A percentile compares a stretch with the other conserved stretches of the same genome.
Conservation (phyloP, 2,797 vertebrate genomes). For the Hipposideros larvatus region DNA sequence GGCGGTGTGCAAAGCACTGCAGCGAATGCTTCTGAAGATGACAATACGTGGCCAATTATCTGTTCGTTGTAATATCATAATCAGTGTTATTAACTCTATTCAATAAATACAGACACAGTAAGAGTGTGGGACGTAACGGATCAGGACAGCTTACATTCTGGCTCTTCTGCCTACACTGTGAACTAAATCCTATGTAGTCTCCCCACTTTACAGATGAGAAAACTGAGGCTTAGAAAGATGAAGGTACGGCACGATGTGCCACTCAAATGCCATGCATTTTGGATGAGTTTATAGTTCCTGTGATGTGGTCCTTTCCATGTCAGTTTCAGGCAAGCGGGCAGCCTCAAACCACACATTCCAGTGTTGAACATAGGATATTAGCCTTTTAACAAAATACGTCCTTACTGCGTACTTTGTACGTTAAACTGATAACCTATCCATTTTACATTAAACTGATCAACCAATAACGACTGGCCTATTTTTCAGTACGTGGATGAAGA, state of each 20-base stretch:
- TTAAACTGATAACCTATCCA: too few relatives aligned
- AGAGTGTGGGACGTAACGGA: background rate
- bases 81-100: background rate
- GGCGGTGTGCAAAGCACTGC: background rate
- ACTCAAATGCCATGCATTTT: background rate
- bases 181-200: background rate
- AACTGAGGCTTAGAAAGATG: background rate
- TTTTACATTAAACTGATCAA: background rate
- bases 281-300: background rate
- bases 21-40: background rate
- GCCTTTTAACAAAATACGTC: background rate
- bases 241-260: rapidly evolving
- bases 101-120: background rate
- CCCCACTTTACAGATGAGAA: background rate
- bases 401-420: background rate
- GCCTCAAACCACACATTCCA: background rate
- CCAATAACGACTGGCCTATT: background rate
- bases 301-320: background rate
- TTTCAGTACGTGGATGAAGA: conserved; percentile 94
- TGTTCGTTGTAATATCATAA: background rate
- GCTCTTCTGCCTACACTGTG: background rate
- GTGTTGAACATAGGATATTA: too few relatives aligned
- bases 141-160: background rate
- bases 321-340: background rate
- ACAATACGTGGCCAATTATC: background rate